phyloP scores from a whole-genome alignment of 1,140 invertebrate genomes.

The Monomorium pharaonis region DNA sequence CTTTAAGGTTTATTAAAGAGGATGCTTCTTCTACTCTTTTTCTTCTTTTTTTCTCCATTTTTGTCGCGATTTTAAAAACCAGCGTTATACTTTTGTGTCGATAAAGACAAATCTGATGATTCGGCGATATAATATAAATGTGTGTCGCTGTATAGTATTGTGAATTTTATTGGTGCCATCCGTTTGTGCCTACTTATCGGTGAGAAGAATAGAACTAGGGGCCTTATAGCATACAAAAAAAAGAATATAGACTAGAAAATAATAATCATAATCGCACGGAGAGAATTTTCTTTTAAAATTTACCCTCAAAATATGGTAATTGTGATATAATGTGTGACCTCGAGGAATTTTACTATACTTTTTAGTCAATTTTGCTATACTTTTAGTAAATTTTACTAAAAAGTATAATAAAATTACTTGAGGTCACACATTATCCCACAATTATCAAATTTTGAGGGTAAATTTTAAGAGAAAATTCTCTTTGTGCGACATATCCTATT shows the following conservation, averaged over 20 bases:
- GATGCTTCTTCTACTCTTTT: slow-evolving; percentile 59
- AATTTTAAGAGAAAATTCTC: too few relatives aligned
- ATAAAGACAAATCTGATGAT: background rate
- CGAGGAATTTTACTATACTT: too few relatives aligned
- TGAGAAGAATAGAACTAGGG: slow-evolving; percentile 17
- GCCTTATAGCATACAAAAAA: background rate
- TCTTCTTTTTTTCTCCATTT: background rate
- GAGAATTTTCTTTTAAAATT: too few relatives aligned
- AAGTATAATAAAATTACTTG: too few relatives aligned
- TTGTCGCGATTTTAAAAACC: background rate
- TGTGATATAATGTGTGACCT: too few relatives aligned
- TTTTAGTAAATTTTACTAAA: too few relatives aligned
- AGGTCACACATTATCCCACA: too few relatives aligned
- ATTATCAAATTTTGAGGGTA: too few relatives aligned
- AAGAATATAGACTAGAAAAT: background rate
- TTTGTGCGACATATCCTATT: too few relatives aligned
- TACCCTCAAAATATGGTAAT: too few relatives aligned
- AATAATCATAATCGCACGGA: background rate
- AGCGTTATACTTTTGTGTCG: background rate
- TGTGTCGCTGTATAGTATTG: background rate
- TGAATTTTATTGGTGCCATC: background rate
- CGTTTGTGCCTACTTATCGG: background rate
- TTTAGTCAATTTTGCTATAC: too few relatives aligned
- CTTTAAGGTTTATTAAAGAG: slow-evolving; percentile 77
- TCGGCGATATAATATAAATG: background rate